These are phyloP conservation scores for Fistularia tabacaria DNA, from an alignment of 2,797 vertebrate genomes.

Conservation along the genomic window DNA sequence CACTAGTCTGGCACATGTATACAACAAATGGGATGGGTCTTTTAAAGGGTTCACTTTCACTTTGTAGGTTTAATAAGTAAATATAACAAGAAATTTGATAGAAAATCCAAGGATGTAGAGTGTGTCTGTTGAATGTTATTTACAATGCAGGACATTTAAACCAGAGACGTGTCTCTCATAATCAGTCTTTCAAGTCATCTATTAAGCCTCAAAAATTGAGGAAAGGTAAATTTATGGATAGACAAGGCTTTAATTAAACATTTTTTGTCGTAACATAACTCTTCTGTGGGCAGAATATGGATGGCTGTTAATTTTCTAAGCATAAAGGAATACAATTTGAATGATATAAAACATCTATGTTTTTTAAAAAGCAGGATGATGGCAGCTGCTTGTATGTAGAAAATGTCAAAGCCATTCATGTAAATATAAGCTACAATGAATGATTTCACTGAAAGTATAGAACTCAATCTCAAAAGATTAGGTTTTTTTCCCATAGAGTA, in stretches of 20 bases:
- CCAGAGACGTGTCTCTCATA: no score
- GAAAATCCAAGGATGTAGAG: no score
- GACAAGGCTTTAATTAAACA: no score
- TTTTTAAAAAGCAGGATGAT: constrained; percentile 50
- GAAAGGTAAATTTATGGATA: no score
- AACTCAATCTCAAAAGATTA: constrained; percentile 51
- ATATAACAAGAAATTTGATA: no score
- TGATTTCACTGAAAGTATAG: constrained; percentile 62
- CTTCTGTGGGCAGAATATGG: constrained; percentile 42
- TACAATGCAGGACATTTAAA: no score
- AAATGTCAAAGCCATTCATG: constrained; percentile 47
- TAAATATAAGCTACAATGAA: constrained; percentile 54
- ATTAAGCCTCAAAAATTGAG: no score
- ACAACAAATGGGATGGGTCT: constrained; percentile 60
- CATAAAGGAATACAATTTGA: constrained; percentile 32
- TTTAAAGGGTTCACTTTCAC: constrained; percentile 73
- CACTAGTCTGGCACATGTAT: constrained; percentile 58
- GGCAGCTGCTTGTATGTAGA: constrained; percentile 46
- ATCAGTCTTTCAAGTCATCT: no score
- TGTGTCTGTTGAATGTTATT: no score
- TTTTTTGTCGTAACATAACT: background rate
- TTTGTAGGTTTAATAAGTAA: constrained; percentile 23
- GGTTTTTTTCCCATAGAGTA: no score
- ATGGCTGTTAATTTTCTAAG: constrained; percentile 34
- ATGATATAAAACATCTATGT: constrained; percentile 48